These are phyloP conservation scores for Chiloscyllium plagiosum DNA, from an alignment of 2,113 vertebrate genomes.

Conservation along the genomic window DNA sequence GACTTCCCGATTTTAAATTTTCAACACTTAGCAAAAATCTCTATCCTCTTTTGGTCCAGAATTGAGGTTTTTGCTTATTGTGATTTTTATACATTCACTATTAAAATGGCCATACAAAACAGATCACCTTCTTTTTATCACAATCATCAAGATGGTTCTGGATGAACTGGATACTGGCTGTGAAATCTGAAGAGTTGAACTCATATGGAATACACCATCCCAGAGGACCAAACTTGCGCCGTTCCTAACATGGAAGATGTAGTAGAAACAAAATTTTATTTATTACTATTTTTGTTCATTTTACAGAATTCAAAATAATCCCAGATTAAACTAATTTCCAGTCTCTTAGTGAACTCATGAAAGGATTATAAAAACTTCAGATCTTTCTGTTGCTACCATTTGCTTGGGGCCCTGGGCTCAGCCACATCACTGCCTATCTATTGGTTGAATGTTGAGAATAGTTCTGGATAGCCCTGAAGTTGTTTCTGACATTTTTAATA, in stretches of 20 bases:
- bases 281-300: not conserved
- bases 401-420: too few species aligned
- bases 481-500: too few species aligned
- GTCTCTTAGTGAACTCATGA: too few species aligned
- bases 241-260: conserved; percentile 49
- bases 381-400: too few species aligned
- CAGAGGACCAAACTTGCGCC: conserved; percentile 66
- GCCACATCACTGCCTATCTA: too few species aligned
- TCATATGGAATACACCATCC: conserved; percentile 72
- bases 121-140: conserved; percentile 59
- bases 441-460: too few species aligned
- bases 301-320: not conserved
- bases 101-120: not conserved
- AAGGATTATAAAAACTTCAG: too few species aligned
- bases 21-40: not conserved
- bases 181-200: conserved; percentile 65
- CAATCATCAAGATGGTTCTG: conserved; percentile 66
- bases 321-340: not conserved
- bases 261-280: conserved; percentile 42
- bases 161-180: conserved; percentile 63
- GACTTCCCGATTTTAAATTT: not conserved
- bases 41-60: not conserved
- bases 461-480: too few species aligned
- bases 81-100: not conserved
- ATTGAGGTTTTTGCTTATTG: not conserved